A percentile compares a stretch with the other conserved stretches of the same genome.
Conservation (phyloP, 1,140 invertebrate genomes). For the Drosophila lowei region DNA sequence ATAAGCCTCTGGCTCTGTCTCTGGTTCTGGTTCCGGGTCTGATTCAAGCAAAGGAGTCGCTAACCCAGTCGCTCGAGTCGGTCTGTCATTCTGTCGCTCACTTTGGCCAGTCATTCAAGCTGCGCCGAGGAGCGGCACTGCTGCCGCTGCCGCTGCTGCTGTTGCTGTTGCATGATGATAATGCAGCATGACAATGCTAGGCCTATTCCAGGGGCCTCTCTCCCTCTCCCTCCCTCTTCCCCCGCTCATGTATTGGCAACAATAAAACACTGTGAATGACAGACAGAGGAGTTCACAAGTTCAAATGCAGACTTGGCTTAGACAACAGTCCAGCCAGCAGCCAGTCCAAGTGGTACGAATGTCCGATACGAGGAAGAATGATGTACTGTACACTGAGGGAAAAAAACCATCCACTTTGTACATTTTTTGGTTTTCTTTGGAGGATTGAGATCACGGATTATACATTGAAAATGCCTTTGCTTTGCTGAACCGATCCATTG, state of each 20-base stretch:
- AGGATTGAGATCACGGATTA: too few relatives aligned
- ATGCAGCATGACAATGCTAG: constrained; percentile 45
- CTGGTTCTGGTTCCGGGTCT: background rate
- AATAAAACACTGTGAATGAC: constrained; percentile 61
- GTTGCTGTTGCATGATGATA: constrained; percentile 14
- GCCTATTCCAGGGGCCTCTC: constrained; percentile 17
- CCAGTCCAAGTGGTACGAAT: constrained; percentile 11
- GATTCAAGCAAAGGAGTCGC: background rate
- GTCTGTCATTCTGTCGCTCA: constrained; percentile 4
- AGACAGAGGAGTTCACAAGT: constrained; percentile 60
- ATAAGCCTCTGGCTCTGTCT: too few relatives aligned
- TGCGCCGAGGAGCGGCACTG: constrained; percentile 1
- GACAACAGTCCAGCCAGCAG: constrained; percentile 24
- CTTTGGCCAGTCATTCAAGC: constrained; percentile 43
- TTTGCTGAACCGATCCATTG: too few relatives aligned
- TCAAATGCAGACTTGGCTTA: constrained; percentile 44
- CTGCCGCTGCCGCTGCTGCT: constrained; percentile 1
- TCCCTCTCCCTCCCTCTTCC: background rate
- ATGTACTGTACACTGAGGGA: too few relatives aligned
- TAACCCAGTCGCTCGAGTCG: too few relatives aligned
- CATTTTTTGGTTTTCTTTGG: too few relatives aligned
- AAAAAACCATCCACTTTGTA: too few relatives aligned
- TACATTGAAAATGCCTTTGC: too few relatives aligned
- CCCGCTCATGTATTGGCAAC: constrained; percentile 14
- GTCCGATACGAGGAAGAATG: background rate